Conservation (phyloP, 1,140 invertebrate species). For the Lasioglossum albipes region DNA sequence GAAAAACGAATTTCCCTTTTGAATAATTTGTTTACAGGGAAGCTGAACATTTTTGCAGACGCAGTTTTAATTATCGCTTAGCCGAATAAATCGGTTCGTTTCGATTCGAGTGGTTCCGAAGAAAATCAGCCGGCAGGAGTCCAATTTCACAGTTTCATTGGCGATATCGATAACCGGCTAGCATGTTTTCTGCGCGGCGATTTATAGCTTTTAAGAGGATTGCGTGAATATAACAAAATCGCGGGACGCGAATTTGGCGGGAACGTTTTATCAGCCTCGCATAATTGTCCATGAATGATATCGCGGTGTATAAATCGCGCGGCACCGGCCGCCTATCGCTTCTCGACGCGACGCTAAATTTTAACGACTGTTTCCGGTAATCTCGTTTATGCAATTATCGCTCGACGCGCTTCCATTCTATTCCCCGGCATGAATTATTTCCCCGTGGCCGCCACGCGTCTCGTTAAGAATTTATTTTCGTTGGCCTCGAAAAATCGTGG, state of each 20-base stretch:
- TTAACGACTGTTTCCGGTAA: constrained; percentile 33
- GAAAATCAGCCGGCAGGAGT: constrained; percentile 1
- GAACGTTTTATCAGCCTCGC: constrained; percentile 26
- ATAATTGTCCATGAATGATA: constrained; percentile 36
- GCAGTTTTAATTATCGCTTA: not conserved
- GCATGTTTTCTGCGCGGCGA: not conserved
- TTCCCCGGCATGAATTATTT: constrained; percentile 1
- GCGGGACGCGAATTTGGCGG: constrained; percentile 4
- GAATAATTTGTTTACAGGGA: too few relatives aligned
- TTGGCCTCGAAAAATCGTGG: not conserved
- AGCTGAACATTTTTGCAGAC: too few relatives aligned
- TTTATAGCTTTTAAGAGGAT: constrained; percentile 34
- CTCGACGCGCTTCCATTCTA: not conserved
- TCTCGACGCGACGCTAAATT: constrained; percentile 9
- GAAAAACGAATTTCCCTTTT: too few relatives aligned
- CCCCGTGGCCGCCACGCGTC: not conserved
- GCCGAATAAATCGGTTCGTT: not conserved
- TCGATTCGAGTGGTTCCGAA: not conserved
- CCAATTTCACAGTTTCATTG: constrained; percentile 21
- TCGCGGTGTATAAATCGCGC: constrained; percentile 9
- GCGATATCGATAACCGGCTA: not conserved
- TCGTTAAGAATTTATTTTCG: constrained; percentile 12
- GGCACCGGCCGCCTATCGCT: not conserved
- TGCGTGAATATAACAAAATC: constrained; percentile 18
- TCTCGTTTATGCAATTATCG: constrained; percentile 25